Evolutionary conservation across 2,888 invertebrate genomes (phyloP), one percentile per base, ranked within the genome.

Genomic region (Cecidostiba fungosa): DNA sequence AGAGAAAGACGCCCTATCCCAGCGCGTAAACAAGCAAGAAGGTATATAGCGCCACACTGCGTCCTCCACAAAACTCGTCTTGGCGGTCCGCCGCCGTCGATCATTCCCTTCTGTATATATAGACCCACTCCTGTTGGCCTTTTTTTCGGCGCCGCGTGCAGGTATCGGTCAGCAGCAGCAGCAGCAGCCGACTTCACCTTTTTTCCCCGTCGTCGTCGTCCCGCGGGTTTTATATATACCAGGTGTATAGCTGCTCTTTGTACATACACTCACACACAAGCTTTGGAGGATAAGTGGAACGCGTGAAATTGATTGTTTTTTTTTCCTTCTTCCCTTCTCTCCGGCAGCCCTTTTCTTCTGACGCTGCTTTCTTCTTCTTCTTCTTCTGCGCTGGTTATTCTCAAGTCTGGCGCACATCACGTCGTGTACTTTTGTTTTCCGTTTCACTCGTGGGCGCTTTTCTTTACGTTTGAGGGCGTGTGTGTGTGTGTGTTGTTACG

Each of bases 301-400:
- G 43, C 83, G 83, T 70, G 66, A 78, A 78, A 78, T 78, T 84
- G 73, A 78, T 84, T 84, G 62, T 62, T 73, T 84, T 50, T 73
- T 84, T 47, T 39, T n/a, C 26, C 36, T 32, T 19, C n/a, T n/a
- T 32, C n/a, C 29, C 19, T 82, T n/a, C n/a, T n/a, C 19, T 66
- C 50, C 39, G 1, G 12, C 39, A n/a, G 29, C 47, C 12, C 50
- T 69, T 43, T 43, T 70, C 79, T 78, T 43, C 23, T n/a, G 54
- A 19, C 3, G 47, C 16, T 47, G 70, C n/a, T 23, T 36, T 16
- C 32, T 32, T 12, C 73, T 26, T 62, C 62, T 62, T 47, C 32
- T 78, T 39, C 73, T 43, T 16, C 69, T 72, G n/a, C 26, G 29
- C 43, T 19, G 29, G 50, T 69, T 43, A n/a, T 47, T 32, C 43